Evolutionary conservation across 37 sponge, comb jelly and placozoan genomes (phyloP).

Genomic region (Tethya wilhelma): DNA sequence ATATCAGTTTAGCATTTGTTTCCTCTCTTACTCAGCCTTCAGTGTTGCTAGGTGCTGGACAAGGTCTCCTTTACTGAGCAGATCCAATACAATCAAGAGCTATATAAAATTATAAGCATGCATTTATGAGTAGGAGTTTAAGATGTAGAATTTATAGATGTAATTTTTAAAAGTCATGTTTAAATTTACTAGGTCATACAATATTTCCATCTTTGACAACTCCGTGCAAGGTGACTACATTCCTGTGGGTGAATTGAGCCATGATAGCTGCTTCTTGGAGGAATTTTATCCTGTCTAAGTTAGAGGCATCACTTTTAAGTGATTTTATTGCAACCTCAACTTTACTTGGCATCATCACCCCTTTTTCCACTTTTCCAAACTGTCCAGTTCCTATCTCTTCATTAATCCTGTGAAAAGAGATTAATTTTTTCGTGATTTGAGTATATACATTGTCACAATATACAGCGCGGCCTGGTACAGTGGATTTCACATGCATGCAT

Average conservation of each 20-base stretch:
- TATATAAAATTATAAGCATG: neutral
- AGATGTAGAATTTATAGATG: no score
- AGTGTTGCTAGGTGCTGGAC: neutral
- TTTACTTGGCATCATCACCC: neutral
- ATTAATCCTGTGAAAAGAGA: neutral
- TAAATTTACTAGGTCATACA: neutral
- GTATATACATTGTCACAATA: neutral
- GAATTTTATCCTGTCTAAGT: neutral
- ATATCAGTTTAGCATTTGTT: no score
- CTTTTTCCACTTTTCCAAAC: neutral
- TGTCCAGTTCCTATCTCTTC: neutral
- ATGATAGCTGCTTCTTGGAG: slow-evolving; percentile 13
- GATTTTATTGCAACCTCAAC: neutral
- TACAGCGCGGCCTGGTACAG: neutral
- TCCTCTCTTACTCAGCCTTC: neutral
- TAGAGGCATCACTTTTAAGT: neutral
- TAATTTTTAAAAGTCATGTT: neutral
- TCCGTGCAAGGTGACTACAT: neutral
- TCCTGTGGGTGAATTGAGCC: neutral
- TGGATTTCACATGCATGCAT: no score
- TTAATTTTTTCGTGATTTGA: neutral
- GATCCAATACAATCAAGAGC: neutral
- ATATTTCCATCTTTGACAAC: neutral
- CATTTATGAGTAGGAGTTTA: neutral
- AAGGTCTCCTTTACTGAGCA: neutral